Evolutionary conservation across 2,113 vertebrate species (phyloP), one percentile per base, ranked within the genome.

Genomic region (Lampris megalopsis): DNA sequence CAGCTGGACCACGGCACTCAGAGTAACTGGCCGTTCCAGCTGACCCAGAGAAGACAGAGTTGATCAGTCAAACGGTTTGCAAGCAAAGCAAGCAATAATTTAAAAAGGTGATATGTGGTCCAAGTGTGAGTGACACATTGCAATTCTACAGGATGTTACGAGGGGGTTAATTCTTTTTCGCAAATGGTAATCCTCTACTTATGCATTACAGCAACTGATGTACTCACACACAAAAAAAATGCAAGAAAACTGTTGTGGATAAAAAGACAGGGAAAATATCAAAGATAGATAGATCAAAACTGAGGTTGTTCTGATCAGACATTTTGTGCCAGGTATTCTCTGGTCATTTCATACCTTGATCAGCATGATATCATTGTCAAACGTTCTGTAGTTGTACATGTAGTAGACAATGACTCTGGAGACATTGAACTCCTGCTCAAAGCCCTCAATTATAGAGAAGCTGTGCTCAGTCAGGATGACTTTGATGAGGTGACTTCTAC

Each of bases 291-390:
- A 45, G 43, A 13, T 56, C 11, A 13, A 57, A 57, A 24, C 24
- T 24, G 24, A 24, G 24, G 24, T 24, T 24, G 24, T 24, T 24
- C 24, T 24, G 24, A 24, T 24, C 24, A 24, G 24, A 24, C 24
- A 24, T 24, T 24, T 24, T 24, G 24, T 24, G 24, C 24, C 24
- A 24, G 24, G 24, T 45, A 11, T 41, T 1, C 13, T 6, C 59
- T 5, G 1, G 4, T 24, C 0, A 6, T 47, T 38, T 11, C 74
- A 79, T 78, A 95, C 94, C 88, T 95, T 94, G 0, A 95, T 43
- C 70, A 95, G 85, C 94, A 94, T 94, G 75, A 95, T 93, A 67
- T 95, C 94, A n/a, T 89, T 92, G 78, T 94, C 86, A 65, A 94
- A 93, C 0, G 85, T 79, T 83, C 83, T 87, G 76, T 65, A 65